phyloP scores from a whole-genome alignment of 1,140 invertebrate species.

The Ladona fulva region DNA sequence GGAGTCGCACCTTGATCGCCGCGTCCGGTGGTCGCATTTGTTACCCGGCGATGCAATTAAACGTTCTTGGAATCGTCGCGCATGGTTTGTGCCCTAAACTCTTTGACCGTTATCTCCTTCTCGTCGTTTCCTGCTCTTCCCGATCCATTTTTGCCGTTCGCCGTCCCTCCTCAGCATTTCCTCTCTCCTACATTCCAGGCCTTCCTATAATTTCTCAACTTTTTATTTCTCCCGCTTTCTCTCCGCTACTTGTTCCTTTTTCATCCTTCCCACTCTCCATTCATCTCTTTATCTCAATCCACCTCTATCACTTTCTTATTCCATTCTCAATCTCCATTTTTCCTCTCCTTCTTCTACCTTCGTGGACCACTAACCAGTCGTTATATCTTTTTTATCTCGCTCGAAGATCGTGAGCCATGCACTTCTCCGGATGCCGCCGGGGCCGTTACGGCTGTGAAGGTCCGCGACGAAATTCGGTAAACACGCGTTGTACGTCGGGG shows the following conservation, averaged over 20 bases:
- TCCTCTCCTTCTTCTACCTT: neutral
- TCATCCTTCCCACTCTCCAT: neutral
- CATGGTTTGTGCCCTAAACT: neutral
- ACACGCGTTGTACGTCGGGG: neutral
- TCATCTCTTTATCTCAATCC: neutral
- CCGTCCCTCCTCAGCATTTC: neutral
- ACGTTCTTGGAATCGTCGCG: neutral
- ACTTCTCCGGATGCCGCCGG: neutral
- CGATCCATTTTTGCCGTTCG: no score
- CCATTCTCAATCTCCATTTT: neutral
- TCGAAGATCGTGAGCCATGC: neutral
- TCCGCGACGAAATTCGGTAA: conserved; percentile 3
- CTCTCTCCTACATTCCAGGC: no score
- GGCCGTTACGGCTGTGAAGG: neutral
- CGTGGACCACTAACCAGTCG: neutral
- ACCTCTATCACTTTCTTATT: neutral
- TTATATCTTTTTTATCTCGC: neutral
- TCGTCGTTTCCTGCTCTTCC: neutral
- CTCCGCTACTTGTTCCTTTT: no score
- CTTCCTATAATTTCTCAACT: no score
- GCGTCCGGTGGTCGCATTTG: no score
- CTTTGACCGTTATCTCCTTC: neutral
- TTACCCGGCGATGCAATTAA: neutral
- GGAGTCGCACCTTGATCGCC: no score
- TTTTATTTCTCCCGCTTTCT: neutral